phyloP scores from a whole-genome alignment of 37 sponge, comb jelly and placozoan species.

The Lycopodina hypogea region DNA sequence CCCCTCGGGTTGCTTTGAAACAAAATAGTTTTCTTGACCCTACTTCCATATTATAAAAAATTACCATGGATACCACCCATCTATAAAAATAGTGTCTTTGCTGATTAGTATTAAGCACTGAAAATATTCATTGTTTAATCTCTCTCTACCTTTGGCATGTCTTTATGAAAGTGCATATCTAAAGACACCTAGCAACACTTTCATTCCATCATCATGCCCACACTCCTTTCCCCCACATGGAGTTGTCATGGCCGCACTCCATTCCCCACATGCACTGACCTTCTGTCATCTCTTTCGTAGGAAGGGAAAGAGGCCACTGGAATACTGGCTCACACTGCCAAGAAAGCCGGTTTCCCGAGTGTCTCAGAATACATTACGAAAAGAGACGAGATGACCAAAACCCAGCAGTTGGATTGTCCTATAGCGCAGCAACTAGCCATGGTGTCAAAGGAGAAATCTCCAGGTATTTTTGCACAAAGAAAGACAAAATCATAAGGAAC shows the following conservation, averaged over 20 bases:
- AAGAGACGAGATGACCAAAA: slow-evolving; percentile 50
- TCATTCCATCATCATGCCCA: background rate
- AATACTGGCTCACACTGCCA: slow-evolving; percentile 63
- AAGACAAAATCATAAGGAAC: background rate
- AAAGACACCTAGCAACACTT: no score
- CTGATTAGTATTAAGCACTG: no score
- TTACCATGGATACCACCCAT: no score
- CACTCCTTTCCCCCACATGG: background rate
- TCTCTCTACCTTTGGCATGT: no score
- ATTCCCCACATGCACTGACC: background rate
- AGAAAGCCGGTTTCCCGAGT: slow-evolving; percentile 53
- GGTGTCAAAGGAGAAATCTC: background rate
- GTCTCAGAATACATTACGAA: slow-evolving; percentile 67
- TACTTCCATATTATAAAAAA: no score
- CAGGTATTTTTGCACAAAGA: background rate
- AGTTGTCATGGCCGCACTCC: background rate
- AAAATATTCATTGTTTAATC: no score
- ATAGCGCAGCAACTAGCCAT: background rate
- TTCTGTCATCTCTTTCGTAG: slow-evolving; percentile 7
- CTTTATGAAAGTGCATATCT: no score
- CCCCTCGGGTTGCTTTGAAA: no score
- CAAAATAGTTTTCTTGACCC: no score
- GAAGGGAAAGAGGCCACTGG: slow-evolving; percentile 72
- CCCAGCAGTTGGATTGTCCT: slow-evolving; percentile 54
- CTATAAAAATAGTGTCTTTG: no score